Base-by-base conservation (phyloP, 2,797 vertebrate species). In the Rhinatrema bivittatum region DNA sequence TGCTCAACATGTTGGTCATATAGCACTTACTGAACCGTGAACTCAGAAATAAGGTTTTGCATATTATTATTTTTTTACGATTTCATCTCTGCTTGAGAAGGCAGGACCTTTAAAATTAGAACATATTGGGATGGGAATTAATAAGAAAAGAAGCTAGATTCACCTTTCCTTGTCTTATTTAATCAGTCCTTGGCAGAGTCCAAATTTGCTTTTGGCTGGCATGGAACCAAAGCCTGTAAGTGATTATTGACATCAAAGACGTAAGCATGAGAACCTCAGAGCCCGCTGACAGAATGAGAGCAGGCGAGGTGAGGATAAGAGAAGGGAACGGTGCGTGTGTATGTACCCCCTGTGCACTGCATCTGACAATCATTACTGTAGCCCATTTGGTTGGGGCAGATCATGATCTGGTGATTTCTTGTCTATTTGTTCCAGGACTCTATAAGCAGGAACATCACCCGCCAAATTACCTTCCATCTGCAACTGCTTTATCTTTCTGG, bases 311-410 rank as follows among this genome's bases (percentile, higher is more conserved):
- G 24, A n/a, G 15, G 19, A 40, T 19, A 36, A 45, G 14, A 35
- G 32, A 20, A 35, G 54, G 32, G 19, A 54, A 40, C 37, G 37
- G 26, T 0, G 9, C 36, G 40, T 50, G 56, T 38, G n/a, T n/a
- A n/a, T n/a, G n/a, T n/a, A n/a, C n/a, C n/a, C n/a, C n/a, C n/a
- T n/a, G 17, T 29, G 53, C 39, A 13, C 29, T 5, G 41, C 16
- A 25, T 5, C 3, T 0, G 2, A 36, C 38, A 30, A 35, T 40
- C 40, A 46, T 25, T 40, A 29, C 54, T 11, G 49, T n/a, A n/a
- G 46, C 33, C 39, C 59, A 35, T 38, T 31, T 36, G 6, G 13
- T 21, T 14, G n/a, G 10, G 43, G 51, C 14, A 37, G 15, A 12
- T 0, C 1, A 3, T 16, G 1, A 0, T 32, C 12, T 13, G 15